Conservation (phyloP, 2,113 vertebrate species). For the Myanophis thanlyinensis region DNA sequence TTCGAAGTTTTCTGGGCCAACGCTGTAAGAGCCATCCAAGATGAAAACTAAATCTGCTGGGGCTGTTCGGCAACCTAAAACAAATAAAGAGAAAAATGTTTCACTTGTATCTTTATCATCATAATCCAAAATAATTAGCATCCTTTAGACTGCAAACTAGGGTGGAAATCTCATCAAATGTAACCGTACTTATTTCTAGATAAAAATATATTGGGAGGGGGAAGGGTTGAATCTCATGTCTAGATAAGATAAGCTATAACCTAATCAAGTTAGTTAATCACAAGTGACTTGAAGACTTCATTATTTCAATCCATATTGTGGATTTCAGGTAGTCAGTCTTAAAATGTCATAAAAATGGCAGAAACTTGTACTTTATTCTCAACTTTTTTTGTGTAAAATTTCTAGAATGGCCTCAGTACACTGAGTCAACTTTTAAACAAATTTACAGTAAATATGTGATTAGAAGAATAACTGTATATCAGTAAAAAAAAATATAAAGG, state of each 20-base stretch:
- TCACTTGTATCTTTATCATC: neutral
- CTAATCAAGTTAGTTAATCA: neutral
- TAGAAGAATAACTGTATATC: neutral
- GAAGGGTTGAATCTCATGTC: neutral
- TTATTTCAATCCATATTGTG: neutral
- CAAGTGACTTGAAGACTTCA: neutral
- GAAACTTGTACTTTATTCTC: neutral
- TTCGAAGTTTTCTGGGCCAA: slow-evolving; percentile 94
- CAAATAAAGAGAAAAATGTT: neutral
- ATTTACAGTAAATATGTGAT: neutral
- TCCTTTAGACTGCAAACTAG: neutral
- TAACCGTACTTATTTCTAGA: neutral
- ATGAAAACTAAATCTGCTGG: slow-evolving; percentile 94
- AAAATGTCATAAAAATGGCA: neutral
- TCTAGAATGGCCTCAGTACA: neutral
- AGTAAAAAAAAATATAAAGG: neutral
- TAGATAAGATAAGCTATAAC: neutral
- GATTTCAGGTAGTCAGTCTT: neutral
- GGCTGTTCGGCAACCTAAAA: slow-evolving; percentile 90
- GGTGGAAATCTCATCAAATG: neutral
- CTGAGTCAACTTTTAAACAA: neutral
- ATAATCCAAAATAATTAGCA: neutral
- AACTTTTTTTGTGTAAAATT: neutral
- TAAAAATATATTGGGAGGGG: neutral
- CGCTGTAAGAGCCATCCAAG: slow-evolving; percentile 95